Evolutionary conservation across 1,140 invertebrate genomes (phyloP), one percentile per base, ranked within the genome.

Genomic region (Pseudachorutes palmiensis): DNA sequence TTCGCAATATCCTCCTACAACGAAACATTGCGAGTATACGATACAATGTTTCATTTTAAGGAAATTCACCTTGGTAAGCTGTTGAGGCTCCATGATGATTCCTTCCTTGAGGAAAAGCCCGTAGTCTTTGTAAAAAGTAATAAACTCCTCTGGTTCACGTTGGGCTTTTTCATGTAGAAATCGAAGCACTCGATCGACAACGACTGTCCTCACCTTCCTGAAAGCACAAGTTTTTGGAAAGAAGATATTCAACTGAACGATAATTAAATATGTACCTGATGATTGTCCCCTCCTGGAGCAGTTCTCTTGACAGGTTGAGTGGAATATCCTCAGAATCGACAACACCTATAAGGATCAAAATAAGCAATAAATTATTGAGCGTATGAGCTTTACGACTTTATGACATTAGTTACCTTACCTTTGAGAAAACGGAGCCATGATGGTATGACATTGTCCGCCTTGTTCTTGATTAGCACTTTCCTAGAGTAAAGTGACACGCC

Each of bases 271-370:
- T 76, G 82, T 82, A 91, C 89, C 84, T 84, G 66, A 98, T 96
- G 1, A 98, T 81, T 29, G 85, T 83, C 77, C 91, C 94, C 75
- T 97, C 95, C 80, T 98, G 96, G 19, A 98, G 80, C 48, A 98
- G 81, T 79, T 98, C 96, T 76, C 96, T 82, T 75, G 93, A 97
- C 49, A 98, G 82, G 84, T 98, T 98, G 24, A 98, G 81, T 12
- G 95, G 96, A 82, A 98, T 97, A 76, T 98, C 95, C 82, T 98
- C 95, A 3, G 92, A 96, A 81, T 98, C 95, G 9, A 98, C 92
- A 29, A 98, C 94, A 77, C 95, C 88, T 87, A 73, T 12, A 29
- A 33, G 19, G 14, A 61, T 29, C 12, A 9, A 61, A 29, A 33
- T 61, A 14, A 29, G 24, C n/a, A 58, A 12, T 22, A 58, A 5